Conservation (phyloP, 2,113 vertebrate genomes). For the Ammodytes dubius region DNA sequence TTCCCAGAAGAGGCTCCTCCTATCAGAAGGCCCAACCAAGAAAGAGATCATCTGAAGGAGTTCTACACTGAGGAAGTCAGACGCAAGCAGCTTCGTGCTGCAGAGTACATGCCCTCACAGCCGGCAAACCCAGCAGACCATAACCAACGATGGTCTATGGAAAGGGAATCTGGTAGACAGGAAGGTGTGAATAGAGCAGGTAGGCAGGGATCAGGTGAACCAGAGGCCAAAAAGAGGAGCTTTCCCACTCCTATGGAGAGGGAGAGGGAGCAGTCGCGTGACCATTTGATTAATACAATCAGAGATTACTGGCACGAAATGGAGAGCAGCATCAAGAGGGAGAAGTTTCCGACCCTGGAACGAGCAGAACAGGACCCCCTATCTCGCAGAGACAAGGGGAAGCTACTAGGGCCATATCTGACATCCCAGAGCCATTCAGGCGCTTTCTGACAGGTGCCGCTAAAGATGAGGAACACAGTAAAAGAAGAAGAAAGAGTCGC, state of each 20-base stretch:
- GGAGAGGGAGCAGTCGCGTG: constrained; percentile 3
- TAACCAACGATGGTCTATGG: constrained; percentile 35
- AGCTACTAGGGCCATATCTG: constrained; percentile 40
- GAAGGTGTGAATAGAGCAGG: constrained; percentile 16
- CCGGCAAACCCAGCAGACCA: constrained; percentile 10
- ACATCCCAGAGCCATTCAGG: constrained; percentile 80
- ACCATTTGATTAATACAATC: constrained; percentile 32
- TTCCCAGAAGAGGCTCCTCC: constrained; percentile 40
- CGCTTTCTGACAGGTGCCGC: constrained; percentile 66
- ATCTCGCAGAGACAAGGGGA: constrained; percentile 39
- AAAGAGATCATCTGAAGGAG: constrained; percentile 62
- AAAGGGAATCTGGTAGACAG: constrained; percentile 35
- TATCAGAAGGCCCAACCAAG: constrained; percentile 34
- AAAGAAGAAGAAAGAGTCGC: constrained; percentile 78
- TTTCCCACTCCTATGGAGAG: constrained; percentile 9
- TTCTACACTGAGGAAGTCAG: constrained; percentile 65
- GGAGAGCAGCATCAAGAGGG: not conserved
- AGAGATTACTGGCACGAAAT: constrained; percentile 55
- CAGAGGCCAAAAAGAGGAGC: constrained; percentile 51
- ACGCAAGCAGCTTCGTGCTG: constrained; percentile 4
- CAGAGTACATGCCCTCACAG: constrained; percentile 14
- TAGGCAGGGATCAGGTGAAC: constrained; percentile 49
- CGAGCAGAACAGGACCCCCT: constrained; percentile 19
- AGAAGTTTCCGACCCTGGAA: not conserved
- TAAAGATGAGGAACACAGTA: constrained; percentile 20